Base-by-base conservation (phyloP, 2,888 invertebrate species). In the Cryptus viduatorius region DNA sequence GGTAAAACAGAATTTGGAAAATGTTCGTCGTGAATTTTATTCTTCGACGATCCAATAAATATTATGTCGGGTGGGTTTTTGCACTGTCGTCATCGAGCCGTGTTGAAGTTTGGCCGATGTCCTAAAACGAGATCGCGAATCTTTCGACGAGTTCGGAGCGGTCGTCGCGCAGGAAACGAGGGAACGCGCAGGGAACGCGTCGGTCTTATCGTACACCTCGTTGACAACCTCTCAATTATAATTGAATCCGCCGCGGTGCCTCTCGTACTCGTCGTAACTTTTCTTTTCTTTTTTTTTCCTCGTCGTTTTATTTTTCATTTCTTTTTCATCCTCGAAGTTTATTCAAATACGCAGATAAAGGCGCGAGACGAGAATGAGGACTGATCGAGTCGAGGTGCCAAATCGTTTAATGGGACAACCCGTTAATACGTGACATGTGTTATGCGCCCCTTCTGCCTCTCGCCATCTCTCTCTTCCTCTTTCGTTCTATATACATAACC, bases 361-460 rank as follows among this genome's bases (percentile, higher is more conserved):
- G 59, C 19, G 61, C 72, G 80, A 46, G 53, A 73, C 61, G 59
- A 81, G 65, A 61, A 75, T 65, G 68, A 79, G 83, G 75, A 72
- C 79, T 72, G 85, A 84, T 86, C 87, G 87, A 86, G 87, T 87
- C 84, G 86, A 89, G 90, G 90, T 89, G 91, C 91, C 91, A 89
- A 89, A 91, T 89, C 91, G 91, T 91, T 91, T 91, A 91, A 91
- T 91, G 91, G 91, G 88, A 90, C 91, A 90, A 88, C 88, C 90
- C 89, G 92, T 92, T 92, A 92, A 91, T 91, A 90, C 88, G 88
- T 88, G 91, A 91, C 91, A 91, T 88, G 89, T 90, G 91, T 91
- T 89, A 87, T 89, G 79, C 87, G 86, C 82, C 84, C 87, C 77
- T 61, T 68, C 61, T 37, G 59, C 72, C 42, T 76, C 29, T 37